phyloP scores from a whole-genome alignment of 2,113 vertebrate genomes.

The Cephalopterus ornatus region DNA sequence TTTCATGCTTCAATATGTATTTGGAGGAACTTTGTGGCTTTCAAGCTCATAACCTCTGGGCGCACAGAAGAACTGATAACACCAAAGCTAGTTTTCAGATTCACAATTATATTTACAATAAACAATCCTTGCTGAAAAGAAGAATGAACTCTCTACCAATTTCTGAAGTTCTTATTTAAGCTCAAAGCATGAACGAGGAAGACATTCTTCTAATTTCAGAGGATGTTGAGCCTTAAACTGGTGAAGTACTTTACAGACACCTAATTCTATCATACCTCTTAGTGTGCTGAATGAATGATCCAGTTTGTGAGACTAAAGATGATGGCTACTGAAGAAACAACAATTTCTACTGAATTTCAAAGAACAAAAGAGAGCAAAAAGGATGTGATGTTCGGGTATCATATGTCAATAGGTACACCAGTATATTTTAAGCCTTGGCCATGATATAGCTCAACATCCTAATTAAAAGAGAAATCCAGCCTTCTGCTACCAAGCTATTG shows the following conservation, averaged over 20 bases:
- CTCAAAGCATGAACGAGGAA: not conserved
- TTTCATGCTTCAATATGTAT: not conserved
- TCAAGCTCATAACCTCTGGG: not conserved
- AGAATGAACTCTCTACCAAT: not conserved
- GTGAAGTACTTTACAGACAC: not conserved
- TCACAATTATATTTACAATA: not conserved
- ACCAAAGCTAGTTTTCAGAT: slow-evolving; percentile 11
- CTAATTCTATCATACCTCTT: not conserved
- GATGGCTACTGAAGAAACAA: not conserved
- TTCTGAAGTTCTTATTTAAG: not conserved
- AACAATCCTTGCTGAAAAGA: not conserved
- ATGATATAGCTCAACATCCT: not conserved
- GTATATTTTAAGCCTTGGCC: not conserved
- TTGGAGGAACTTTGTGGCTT: slow-evolving; percentile 1
- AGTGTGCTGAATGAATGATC: not conserved
- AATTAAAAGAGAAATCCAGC: not conserved
- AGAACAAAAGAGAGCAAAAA: not conserved
- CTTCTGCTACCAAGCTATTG: not conserved
- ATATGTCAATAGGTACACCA: not conserved
- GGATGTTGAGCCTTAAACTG: not conserved
- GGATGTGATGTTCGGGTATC: not conserved
- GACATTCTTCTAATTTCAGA: not conserved
- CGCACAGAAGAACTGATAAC: not conserved
- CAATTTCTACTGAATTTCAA: not conserved
- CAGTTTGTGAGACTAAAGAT: not conserved